Evolutionary conservation across 2,113 vertebrate species (phyloP).

Genomic region (Tangachromis dhanisi): DNA sequence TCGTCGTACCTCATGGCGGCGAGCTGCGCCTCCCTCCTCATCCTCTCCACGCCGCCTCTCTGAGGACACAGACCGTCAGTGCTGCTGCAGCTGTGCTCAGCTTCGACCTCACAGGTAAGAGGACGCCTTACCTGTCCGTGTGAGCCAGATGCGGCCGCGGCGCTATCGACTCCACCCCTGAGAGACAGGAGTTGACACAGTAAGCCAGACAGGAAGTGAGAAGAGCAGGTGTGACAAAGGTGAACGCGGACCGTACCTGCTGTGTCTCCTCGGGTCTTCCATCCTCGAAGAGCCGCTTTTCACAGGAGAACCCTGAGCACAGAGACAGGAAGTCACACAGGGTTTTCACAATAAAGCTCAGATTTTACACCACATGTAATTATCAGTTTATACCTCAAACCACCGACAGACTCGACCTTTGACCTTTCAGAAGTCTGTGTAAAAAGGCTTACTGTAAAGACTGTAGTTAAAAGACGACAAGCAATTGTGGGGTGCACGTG

Average conservation of each 20-base stretch:
- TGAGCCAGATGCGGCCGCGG: conserved; percentile 12
- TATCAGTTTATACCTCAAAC: background rate
- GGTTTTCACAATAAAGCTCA: background rate
- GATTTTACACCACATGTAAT: background rate
- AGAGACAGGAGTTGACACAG: background rate
- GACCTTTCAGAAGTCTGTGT: background rate
- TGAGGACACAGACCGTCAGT: background rate
- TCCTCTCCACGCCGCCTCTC: conserved; percentile 70
- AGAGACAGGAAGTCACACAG: conserved; percentile 23
- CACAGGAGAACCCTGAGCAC: conserved; percentile 75
- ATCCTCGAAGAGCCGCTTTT: conserved; percentile 67
- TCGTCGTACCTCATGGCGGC: conserved; percentile 88
- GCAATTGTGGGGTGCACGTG: background rate
- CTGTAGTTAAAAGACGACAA: background rate
- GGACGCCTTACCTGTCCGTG: conserved; percentile 59
- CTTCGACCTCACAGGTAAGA: background rate
- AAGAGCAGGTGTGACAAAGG: background rate
- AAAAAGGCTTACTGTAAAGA: background rate
- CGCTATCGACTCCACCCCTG: conserved; percentile 53
- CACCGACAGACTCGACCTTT: background rate
- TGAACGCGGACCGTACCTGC: conserved; percentile 67
- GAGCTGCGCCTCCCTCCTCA: conserved; percentile 87
- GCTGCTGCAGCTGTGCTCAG: background rate
- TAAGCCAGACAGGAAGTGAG: background rate
- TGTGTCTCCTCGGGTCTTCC: conserved; percentile 75